Conservation (phyloP, 2,888 invertebrate species). For the Oeneis ivallda region DNA sequence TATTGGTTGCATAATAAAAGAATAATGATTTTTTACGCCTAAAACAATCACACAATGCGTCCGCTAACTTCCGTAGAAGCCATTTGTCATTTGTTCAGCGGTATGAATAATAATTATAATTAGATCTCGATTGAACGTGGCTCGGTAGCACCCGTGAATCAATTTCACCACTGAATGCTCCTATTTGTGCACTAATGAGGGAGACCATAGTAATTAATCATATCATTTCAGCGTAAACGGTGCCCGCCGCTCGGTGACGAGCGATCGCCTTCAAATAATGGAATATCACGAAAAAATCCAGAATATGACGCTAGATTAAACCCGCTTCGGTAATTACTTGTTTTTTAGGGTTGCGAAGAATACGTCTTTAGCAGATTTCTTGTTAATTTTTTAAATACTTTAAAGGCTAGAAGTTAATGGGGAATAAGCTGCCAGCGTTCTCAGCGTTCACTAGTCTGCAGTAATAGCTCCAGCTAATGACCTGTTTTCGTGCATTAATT, state of each 20-base stretch:
- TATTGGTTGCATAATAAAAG: constrained; percentile 6
- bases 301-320: constrained; percentile 73
- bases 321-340: constrained; percentile 79
- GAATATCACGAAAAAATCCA: constrained; percentile 71
- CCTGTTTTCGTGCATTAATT: constrained; percentile 1
- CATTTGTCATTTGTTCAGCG: constrained; percentile 49
- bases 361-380: constrained; percentile 75
- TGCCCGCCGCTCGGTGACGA: constrained; percentile 60
- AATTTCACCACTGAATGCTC: constrained; percentile 78
- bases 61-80: constrained; percentile 40
- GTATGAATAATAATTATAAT: constrained; percentile 73
- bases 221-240: constrained; percentile 77
- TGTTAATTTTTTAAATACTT: constrained; percentile 70
- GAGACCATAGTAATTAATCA: constrained; percentile 78
- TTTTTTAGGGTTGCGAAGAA: constrained; percentile 80
- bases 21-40: constrained; percentile 25
- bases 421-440: constrained; percentile 44
- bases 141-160: constrained; percentile 66
- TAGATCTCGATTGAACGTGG: constrained; percentile 67
- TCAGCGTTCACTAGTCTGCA: constrained; percentile 5
- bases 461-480: constrained; percentile 20
- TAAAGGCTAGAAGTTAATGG: constrained; percentile 63
- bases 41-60: constrained; percentile 34
- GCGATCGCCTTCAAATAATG: constrained; percentile 75
- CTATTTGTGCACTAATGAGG: constrained; percentile 79